These are phyloP conservation scores for Sus cebifrons DNA, from an alignment of 2,797 vertebrate genomes.

Conservation along the genomic window DNA sequence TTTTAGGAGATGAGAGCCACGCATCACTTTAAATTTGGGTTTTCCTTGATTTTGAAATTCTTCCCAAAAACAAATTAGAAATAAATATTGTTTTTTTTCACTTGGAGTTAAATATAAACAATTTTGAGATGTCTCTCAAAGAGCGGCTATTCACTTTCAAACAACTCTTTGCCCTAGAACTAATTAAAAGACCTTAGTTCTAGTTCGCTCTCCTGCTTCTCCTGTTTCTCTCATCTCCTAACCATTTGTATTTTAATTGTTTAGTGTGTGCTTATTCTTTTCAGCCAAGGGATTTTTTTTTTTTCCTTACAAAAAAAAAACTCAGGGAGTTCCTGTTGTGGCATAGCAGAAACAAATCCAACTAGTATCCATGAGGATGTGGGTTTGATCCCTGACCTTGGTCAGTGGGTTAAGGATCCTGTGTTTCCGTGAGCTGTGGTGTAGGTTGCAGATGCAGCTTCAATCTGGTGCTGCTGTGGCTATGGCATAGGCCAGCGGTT, in stretches of 20 bases:
- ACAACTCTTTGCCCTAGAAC: not conserved
- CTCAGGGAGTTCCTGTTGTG: not conserved
- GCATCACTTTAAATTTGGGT: not conserved
- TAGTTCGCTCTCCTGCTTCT: not conserved
- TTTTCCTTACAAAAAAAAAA: conserved; percentile 27
- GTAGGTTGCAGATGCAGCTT: no score
- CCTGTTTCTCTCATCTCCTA: not conserved
- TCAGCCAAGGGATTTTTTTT: conserved; percentile 46
- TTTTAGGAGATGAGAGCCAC: not conserved
- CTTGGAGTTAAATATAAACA: conserved; percentile 20
- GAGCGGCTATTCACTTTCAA: not conserved
- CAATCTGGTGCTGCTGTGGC: no score
- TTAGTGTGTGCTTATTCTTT: conserved; percentile 50
- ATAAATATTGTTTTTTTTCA: not conserved
- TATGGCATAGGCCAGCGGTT: no score
- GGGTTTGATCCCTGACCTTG: no score
- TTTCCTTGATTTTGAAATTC: not conserved
- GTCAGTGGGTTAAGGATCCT: no score
- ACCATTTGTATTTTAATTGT: not conserved
- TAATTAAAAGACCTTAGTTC: not conserved
- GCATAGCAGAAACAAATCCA: no score
- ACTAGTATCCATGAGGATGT: no score
- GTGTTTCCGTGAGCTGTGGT: no score
- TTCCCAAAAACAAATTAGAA: conserved; percentile 19
- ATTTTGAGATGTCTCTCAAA: not conserved